Evolutionary conservation across 1,140 invertebrate species (phyloP).

Genomic region (Idris sp.): DNA sequence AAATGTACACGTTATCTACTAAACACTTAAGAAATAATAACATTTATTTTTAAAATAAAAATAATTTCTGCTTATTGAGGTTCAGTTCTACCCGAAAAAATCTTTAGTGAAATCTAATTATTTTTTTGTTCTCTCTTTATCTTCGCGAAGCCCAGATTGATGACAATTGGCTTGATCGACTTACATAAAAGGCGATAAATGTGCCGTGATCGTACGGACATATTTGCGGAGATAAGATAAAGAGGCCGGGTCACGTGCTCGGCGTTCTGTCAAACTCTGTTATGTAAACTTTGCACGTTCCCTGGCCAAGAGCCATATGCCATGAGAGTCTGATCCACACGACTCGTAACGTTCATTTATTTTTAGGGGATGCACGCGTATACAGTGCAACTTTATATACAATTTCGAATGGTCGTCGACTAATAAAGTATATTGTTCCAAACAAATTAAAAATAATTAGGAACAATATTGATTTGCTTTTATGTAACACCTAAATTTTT

Average conservation of each 20-base stretch:
- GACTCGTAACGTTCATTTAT: slow-evolving; percentile 62
- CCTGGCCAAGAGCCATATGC: slow-evolving; percentile 69
- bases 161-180: slow-evolving; percentile 55
- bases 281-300: slow-evolving; percentile 76
- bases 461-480: background rate
- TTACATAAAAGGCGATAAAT: slow-evolving; percentile 72
- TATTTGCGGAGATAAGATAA: slow-evolving; percentile 74
- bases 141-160: too few species aligned
- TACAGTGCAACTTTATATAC: slow-evolving; percentile 9
- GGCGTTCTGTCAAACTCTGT: slow-evolving; percentile 76
- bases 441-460: too few species aligned
- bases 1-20: too few species aligned
- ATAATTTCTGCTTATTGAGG: too few species aligned
- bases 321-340: slow-evolving; percentile 44
- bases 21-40: too few species aligned
- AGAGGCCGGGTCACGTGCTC: slow-evolving; percentile 72
- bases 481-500: background rate
- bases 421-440: too few species aligned
- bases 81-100: too few species aligned
- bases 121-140: too few species aligned
- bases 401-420: too few species aligned
- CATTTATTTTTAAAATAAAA: too few species aligned
- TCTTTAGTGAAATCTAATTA: too few species aligned
- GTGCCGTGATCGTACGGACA: slow-evolving; percentile 59
- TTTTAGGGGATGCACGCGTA: slow-evolving; percentile 63